Conservation (phyloP, 1,140 invertebrate species). For the Apis mellifera region DNA sequence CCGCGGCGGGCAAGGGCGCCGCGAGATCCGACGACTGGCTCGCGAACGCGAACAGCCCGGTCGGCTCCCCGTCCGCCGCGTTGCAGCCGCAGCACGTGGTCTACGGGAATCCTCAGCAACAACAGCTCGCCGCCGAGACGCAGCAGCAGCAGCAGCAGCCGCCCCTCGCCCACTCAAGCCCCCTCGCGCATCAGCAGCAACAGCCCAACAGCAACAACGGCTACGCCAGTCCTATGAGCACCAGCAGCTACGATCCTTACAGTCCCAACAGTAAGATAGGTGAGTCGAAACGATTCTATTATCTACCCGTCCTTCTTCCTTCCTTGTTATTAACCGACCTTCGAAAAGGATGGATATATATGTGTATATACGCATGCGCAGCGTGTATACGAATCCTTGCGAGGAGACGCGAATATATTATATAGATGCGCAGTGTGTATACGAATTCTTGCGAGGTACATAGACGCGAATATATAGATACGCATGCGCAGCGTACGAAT, state of each 20-base stretch:
- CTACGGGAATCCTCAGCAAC: conserved; percentile 66
- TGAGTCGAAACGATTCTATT: conserved; percentile 79
- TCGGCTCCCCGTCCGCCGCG: conserved; percentile 81
- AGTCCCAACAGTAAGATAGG: conserved; percentile 93
- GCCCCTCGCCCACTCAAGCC: conserved; percentile 75
- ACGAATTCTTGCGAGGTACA: no score
- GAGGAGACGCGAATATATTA: no score
- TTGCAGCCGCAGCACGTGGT: conserved; percentile 80
- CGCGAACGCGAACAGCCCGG: conserved; percentile 81
- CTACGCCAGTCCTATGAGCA: conserved; percentile 91
- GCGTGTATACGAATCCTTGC: no score
- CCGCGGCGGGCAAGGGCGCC: conserved; percentile 73
- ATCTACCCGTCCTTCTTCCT: no score
- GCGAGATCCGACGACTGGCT: conserved; percentile 84
- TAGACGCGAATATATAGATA: no score
- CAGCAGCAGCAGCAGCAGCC: conserved; percentile 68
- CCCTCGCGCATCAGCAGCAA: conserved; percentile 81
- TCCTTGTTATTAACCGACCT: no score
- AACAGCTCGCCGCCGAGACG: conserved; percentile 63
- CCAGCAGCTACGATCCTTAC: conserved; percentile 92
- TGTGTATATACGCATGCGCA: no score
- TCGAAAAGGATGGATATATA: no score
- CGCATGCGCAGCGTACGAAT: no score
- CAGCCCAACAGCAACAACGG: conserved; percentile 87
- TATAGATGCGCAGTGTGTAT: no score